phyloP scores from a whole-genome alignment of 2,113 vertebrate genomes.

The Spilogale gracilis region DNA sequence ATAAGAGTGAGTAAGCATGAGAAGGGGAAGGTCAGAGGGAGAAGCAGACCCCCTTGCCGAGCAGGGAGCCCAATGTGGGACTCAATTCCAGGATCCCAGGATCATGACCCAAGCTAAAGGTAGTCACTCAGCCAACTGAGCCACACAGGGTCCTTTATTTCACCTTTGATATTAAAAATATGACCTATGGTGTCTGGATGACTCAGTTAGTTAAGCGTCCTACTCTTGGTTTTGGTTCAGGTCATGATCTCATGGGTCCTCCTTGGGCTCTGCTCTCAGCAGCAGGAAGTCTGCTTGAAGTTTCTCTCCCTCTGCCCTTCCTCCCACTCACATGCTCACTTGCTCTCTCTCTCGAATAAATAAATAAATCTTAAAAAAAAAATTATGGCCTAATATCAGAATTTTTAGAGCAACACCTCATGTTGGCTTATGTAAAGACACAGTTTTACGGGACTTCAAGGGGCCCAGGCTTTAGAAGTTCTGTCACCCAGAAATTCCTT shows the following conservation, averaged over 20 bases:
- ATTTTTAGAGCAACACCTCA: conserved; percentile 43
- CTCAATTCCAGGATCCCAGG: no score
- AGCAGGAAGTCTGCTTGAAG: neutral
- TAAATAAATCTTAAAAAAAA: neutral
- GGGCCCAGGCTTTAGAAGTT: conserved; percentile 18
- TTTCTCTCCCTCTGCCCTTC: neutral
- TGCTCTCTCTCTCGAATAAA: neutral
- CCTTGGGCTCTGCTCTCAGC: neutral
- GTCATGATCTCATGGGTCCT: neutral
- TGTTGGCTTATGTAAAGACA: conserved; percentile 61
- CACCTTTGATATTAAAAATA: neutral
- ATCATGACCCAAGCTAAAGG: no score
- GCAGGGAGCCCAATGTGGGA: no score
- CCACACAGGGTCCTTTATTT: neutral
- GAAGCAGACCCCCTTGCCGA: no score
- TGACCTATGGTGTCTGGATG: neutral
- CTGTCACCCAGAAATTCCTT: conserved; percentile 64
- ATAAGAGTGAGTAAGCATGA: no score
- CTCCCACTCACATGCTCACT: neutral
- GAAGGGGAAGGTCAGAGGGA: no score
- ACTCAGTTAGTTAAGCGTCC: neutral
- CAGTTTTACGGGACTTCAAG: conserved; percentile 57
- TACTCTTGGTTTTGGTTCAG: neutral
- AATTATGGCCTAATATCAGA: neutral
- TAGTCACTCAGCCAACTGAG: no score